Conservation (phyloP, 2,888 invertebrate genomes). For the Apantesis nais region DNA sequence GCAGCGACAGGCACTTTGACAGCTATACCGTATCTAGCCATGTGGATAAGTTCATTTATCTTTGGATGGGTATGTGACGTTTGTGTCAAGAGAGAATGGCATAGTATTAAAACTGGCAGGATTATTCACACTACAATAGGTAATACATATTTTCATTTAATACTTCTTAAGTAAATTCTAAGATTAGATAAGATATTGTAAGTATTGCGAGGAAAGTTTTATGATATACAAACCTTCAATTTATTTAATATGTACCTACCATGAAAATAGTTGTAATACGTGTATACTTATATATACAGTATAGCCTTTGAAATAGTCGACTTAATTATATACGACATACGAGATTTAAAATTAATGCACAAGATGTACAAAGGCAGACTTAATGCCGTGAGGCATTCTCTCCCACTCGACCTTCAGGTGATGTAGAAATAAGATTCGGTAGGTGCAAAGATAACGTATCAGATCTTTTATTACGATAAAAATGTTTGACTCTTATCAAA, state of each 20-base stretch:
- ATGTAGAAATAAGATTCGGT: no score
- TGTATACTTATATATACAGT: neutral
- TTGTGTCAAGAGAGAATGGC: constrained; percentile 86
- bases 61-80: constrained; percentile 90
- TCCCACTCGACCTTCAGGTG: no score
- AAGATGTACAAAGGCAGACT: no score
- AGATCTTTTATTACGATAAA: no score
- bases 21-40: constrained; percentile 88
- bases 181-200: neutral
- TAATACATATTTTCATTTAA: constrained; percentile 56
- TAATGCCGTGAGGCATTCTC: no score
- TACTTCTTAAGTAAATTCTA: neutral
- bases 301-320: no score
- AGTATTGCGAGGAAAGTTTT: neutral
- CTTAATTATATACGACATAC: no score
- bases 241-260: no score
- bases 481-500: no score
- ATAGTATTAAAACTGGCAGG: constrained; percentile 86
- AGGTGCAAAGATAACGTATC: no score
- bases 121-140: constrained; percentile 89
- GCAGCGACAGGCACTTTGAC: constrained; percentile 88
- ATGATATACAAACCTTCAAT: neutral
- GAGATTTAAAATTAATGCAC: no score
- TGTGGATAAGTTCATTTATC: constrained; percentile 88
- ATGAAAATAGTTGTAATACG: no score